Evolutionary conservation across 2,888 invertebrate genomes (phyloP), one percentile per base, ranked within the genome.

Genomic region (Scelioninae gen. 2): DNA sequence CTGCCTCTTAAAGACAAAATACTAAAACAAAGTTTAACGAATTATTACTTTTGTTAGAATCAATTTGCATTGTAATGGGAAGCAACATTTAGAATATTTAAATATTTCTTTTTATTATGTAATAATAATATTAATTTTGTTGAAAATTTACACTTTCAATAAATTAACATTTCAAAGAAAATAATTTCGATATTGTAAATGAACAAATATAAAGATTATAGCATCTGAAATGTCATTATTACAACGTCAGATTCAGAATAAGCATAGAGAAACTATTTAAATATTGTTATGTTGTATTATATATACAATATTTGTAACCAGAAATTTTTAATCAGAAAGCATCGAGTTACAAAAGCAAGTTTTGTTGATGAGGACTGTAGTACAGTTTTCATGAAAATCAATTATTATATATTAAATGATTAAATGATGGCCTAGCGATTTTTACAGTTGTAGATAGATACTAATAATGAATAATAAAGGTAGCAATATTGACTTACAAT

Each of bases 291-390:
- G 31, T 41, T 45, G 16, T 35, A 35, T 39, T n/a, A n/a, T 16
- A 39, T 18, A 39, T 15, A 9, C 39, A 19, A 33, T 41, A 16
- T 13, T 9, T 4, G 33, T 18, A 3, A 45, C 33, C 13, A 50
- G 63, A 63, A 63, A 63, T 63, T 52, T 52, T 63, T 52, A 63
- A 52, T 52, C 63, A 52, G 63, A 63, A 63, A 28, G 61, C 22
- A 31, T 50, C 33, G 15, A 61, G 41, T 63, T 41, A 50, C 11
- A 50, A 41, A 61, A 37, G 39, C 25, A 6, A 11, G 19, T 37
- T 25, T 3, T 25, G 15, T 9, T 45, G 22, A 22, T 16, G 18
- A 22, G n/a, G n/a, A n/a, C n/a, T n/a, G n/a, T n/a, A n/a, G n/a
- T n/a, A n/a, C n/a, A n/a, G n/a, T n/a, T n/a, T n/a, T n/a, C n/a